A percentile compares a stretch with the other conserved stretches of the same genome.
phyloP scores from a whole-genome alignment of 2,888 invertebrate genomes.

The Metallyticus violacea region DNA sequence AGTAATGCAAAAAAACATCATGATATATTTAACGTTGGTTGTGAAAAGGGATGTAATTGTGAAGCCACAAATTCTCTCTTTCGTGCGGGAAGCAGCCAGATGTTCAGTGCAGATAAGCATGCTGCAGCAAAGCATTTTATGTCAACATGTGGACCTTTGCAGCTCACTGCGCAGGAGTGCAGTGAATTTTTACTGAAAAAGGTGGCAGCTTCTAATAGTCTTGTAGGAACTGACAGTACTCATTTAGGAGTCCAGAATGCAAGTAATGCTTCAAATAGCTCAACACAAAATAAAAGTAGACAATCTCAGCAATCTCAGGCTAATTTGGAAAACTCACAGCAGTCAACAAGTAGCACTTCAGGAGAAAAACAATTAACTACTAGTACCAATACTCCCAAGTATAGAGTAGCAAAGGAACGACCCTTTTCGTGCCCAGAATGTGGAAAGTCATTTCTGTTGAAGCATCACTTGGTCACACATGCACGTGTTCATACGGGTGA shows the following conservation, averaged over 20 bases:
- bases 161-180: conserved; percentile 73
- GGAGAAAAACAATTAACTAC: not conserved
- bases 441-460: conserved; percentile 41
- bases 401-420: conserved; percentile 37
- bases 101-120: conserved; percentile 47
- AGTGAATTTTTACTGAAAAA: conserved; percentile 75
- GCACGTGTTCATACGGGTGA: conserved; percentile 77
- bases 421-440: conserved; percentile 42
- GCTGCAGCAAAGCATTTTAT: conserved; percentile 60
- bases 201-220: conserved; percentile 53
- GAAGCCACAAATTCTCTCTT: conserved; percentile 47
- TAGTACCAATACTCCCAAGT: not conserved
- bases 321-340: not conserved
- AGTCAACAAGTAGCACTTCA: not conserved
- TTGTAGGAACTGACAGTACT: conserved; percentile 13
- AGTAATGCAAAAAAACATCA: conserved; percentile 32
- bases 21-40: conserved; percentile 36
- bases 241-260: not conserved
- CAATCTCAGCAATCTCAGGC: not conserved
- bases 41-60: conserved; percentile 44
- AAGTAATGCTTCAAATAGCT: not conserved
- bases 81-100: conserved; percentile 43
- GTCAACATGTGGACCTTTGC: conserved; percentile 69
- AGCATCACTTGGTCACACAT: conserved; percentile 62
- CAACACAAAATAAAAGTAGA: conserved; percentile 17